Base-by-base conservation (phyloP, 2,888 invertebrate species). In the Phasia obesa region DNA sequence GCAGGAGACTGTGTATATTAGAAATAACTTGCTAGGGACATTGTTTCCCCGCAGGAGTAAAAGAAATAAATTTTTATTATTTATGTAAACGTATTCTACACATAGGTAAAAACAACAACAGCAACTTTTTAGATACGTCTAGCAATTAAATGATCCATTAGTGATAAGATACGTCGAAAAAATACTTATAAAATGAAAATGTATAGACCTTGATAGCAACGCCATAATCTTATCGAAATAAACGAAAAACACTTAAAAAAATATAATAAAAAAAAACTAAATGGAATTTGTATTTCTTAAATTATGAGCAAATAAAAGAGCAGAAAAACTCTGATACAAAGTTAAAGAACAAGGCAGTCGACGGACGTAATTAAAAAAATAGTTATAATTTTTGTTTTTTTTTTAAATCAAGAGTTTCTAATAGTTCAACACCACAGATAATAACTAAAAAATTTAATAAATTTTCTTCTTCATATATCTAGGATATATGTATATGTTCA, bases 211-310 rank as follows among this genome's bases (percentile, higher is more conserved):
- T 74, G 82, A 78, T 65, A 74, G 59, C 57, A 59, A 7, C 35
- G 21, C 44, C 49, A 69, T 74, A 78, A 82, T 82, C 82, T 82
- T 82, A 82, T 78, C 78, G 78, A 64, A 69, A 57, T 6, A 80
- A 57, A 67, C 44, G 47, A 62, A 47, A 5, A 60, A 25, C 25
- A 38, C n/a, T 60, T 5, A 2, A 65, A 42, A 55, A 55, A 64
- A 60, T 23, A 49, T 19, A 17, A 23, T 38, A 51, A 51, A 44
- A 38, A 62, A 55, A 74, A 21, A 38, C 21, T 65, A 49, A 67
- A 21, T 60, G 13, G 21, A 73, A 67, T 67, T 25, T 44, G 5
- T 23, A 13, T 23, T 47, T 47, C 49, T 35, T 38, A 49, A 60
- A 51, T 19, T 31, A 19, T 17, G 47, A 31, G 23, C 23, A 31